Evolutionary conservation across 2,888 invertebrate genomes (phyloP).

Genomic region (Desoria tigrina): DNA sequence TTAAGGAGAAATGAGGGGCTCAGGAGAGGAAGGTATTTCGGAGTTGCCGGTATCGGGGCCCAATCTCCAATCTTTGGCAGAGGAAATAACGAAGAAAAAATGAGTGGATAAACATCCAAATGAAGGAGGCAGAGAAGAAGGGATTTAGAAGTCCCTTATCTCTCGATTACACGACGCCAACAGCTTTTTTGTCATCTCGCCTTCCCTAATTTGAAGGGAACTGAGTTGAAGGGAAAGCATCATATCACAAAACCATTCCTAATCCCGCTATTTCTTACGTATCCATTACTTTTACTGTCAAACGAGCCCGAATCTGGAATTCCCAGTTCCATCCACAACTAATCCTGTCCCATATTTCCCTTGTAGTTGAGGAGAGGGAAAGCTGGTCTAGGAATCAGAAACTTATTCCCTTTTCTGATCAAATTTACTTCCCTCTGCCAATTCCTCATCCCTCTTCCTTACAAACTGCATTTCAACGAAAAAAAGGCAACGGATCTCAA

Average conservation of each 20-base stretch:
- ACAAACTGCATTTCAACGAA: no score
- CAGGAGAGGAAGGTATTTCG: slow-evolving; percentile 33
- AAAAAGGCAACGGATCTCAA: no score
- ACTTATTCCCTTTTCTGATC: no score
- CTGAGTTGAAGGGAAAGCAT: neutral
- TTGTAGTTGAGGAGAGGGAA: neutral
- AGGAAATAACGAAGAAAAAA: slow-evolving; percentile 53
- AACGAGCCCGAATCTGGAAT: neutral
- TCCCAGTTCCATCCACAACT: slow-evolving; percentile 4
- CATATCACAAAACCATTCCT: slow-evolving; percentile 18
- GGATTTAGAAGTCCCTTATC: slow-evolving; percentile 54
- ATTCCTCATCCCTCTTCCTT: no score
- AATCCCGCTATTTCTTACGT: slow-evolving; percentile 11
- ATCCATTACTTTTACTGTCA: slow-evolving; percentile 13
- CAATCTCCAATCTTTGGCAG: slow-evolving; percentile 51
- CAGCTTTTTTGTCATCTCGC: slow-evolving; percentile 52
- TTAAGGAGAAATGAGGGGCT: slow-evolving; percentile 44
- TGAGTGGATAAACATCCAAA: slow-evolving; percentile 54
- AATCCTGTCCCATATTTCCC: slow-evolving; percentile 7
- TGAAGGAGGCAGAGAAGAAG: slow-evolving; percentile 45
- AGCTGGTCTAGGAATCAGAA: no score
- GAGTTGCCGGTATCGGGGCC: slow-evolving; percentile 28
- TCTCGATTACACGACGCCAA: slow-evolving; percentile 53
- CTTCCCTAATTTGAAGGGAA: slow-evolving; percentile 49
- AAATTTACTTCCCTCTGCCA: no score